Evolutionary conservation across 2,113 vertebrate species (phyloP), one percentile per base, ranked within the genome.

Genomic region (Plectropomus leopardus): DNA sequence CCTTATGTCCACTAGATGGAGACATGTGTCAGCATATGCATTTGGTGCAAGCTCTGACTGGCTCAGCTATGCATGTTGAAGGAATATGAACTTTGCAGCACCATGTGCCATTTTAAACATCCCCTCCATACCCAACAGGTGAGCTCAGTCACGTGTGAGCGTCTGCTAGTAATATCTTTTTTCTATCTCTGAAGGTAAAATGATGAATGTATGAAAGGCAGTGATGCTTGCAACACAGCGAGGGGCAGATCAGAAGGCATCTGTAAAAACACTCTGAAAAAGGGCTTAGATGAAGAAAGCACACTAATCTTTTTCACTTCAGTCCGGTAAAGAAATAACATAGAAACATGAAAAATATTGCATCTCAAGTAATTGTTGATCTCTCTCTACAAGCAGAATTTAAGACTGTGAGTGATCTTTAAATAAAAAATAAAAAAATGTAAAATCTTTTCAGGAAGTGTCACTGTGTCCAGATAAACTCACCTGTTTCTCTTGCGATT

Each of bases 1-100:
- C 8, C 0, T 23, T 2, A 1, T 45, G 32, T 17, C 87, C 90
- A 88, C 83, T 84, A 93, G 91, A 86, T 86, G 88, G 90, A 47
- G 76, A 54, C 53, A 63, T 64, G 16, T 15, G 1, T 30, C 71
- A 67, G 48, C 16, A 40, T 67, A 69, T 23, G 5, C 7, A 6
- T 42, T 34, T 13, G 0, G 2, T 23, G 19, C 4, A 0, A 34
- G 47, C 36, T 44, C 8, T 11, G 0, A 28, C 40, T 7, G 2
- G 34, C 30, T 78, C 48, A 48, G n/a, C 9, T 10, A 8, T 54
- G 44, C 51, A 15, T 19, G 0, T 53, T 58, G 5, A 28, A 63
- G 2, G 2, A 44, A 53, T 8, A 28, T 45, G 58, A 76, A 45
- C 63, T 51, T 50, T 72, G 16, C 6, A 64, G 21, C 24, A 42